Percentiles rank a stretch among this genome's conserved stretches.
Conservation (phyloP, 2,113 vertebrate species). For the Gracilinanus agilis region DNA sequence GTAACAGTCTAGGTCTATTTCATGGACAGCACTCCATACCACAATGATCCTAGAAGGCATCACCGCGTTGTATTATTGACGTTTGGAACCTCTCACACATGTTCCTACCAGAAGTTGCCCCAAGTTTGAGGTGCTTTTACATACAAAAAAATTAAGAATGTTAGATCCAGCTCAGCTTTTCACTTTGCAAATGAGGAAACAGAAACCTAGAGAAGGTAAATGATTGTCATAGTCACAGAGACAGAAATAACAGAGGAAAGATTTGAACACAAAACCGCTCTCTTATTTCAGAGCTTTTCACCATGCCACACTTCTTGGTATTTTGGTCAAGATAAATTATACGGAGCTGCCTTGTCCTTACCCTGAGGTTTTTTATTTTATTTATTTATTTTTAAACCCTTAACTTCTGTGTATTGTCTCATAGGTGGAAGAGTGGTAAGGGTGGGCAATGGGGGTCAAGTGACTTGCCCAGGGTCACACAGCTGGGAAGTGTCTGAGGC, state of each 20-base stretch:
- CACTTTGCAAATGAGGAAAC: not conserved
- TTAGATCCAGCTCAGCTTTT: not conserved
- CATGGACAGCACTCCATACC: not conserved
- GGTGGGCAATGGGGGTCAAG: no score
- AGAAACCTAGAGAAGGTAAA: not conserved
- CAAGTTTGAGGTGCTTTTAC: not conserved
- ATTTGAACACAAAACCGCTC: not conserved
- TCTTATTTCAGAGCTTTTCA: not conserved
- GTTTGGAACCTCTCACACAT: not conserved
- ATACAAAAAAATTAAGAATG: not conserved
- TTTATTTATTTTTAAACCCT: no score
- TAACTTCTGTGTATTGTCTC: no score
- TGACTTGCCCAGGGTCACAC: no score
- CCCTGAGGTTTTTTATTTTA: no score
- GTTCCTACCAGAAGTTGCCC: not conserved
- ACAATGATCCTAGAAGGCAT: not conserved
- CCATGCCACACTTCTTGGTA: not conserved
- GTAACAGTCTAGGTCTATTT: not conserved
- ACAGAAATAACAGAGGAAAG: not conserved
- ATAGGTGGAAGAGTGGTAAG: no score
- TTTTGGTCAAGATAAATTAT: not conserved
- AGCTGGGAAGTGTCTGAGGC: no score
- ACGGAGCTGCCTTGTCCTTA: not conserved
- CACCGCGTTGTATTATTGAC: not conserved
- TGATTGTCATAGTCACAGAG: not conserved